Evolutionary conservation across 1,140 invertebrate genomes (phyloP), one percentile per base, ranked within the genome.

Genomic region (Vanessa atalanta): DNA sequence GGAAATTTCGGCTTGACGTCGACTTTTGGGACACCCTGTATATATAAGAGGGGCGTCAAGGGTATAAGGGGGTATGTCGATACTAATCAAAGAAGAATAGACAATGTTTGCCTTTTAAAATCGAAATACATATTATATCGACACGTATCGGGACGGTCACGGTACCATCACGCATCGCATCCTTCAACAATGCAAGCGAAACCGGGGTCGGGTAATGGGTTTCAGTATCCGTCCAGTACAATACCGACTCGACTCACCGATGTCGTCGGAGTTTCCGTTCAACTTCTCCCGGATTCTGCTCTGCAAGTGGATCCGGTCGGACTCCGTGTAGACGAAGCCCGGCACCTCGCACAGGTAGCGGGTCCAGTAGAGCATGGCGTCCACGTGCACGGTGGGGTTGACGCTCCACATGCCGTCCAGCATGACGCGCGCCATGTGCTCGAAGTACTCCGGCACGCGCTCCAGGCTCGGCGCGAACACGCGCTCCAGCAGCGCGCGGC

Each of bases 401-500:
- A 90, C 77, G 43, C 72, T 83, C 88, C 90, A 93, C 77, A 94
- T 75, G 2, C 92, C 93, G n/a, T 93, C 83, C 6, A 94, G 72
- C 77, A 94, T 87, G 0, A 87, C 86, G 0, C 86, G 77, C 0
- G 91, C 78, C 90, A 93, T 91, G 73, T 91, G 89, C 71, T 92
- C 86, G 79, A 94, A 94, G 72, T 93, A 88, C 70, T 93, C 87
- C 0, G 93, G 90, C 11, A 93, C 93, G 31, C 90, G 87, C n/a
- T 83, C 79, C 13, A 94, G 68, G 20, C 80, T 86, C 0, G 93
- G 93, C 1, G 80, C 84, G 76, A 85, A 94, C 0, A 93, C 88
- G 23, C 92, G 79, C 0, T 90, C 87, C 1, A 83, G 75, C 3
- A 94, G 67, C 3, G 86, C 74, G 31, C 88, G 77, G 57, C 92